Conservation (phyloP, 2,888 invertebrate genomes). For the Trichogramma evanescens region DNA sequence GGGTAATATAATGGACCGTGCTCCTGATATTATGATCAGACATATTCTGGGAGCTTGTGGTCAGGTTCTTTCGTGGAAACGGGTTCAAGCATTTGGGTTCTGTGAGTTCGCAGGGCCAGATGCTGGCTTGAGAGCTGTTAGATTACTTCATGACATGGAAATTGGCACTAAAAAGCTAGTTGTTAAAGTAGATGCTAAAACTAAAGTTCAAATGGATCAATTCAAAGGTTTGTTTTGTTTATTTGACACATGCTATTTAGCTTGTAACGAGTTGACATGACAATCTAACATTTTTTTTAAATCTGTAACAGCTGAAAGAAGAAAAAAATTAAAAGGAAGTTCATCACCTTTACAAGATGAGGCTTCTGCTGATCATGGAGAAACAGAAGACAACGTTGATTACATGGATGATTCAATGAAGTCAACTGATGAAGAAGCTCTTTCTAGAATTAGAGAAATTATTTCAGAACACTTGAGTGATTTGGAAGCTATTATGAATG, state of each 20-base stretch:
- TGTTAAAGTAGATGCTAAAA: constrained; percentile 96
- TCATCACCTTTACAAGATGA: constrained; percentile 54
- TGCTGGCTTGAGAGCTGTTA: constrained; percentile 88
- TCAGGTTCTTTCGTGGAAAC: constrained; percentile 91
- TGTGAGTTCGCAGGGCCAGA: constrained; percentile 95
- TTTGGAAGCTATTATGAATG: constrained; percentile 41
- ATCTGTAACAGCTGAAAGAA: constrained; percentile 52
- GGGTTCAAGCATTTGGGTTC: constrained; percentile 96
- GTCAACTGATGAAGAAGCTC: constrained; percentile 66
- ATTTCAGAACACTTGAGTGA: constrained; percentile 64
- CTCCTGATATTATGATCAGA: constrained; percentile 91
- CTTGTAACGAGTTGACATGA: neutral
- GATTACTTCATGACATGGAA: constrained; percentile 84
- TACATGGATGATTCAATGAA: constrained; percentile 72
- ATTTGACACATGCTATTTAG: neutral
- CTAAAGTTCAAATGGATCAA: constrained; percentile 86
- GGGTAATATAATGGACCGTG: constrained; percentile 91
- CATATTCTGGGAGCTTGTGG: constrained; percentile 90
- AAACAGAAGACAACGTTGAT: constrained; percentile 53
- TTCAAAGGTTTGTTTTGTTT: constrained; percentile 63
- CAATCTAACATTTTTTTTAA: neutral
- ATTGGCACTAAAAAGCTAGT: constrained; percentile 90
- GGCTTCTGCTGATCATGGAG: constrained; percentile 53
- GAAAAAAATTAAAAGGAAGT: constrained; percentile 55
- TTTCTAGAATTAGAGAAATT: constrained; percentile 71